phyloP scores from a whole-genome alignment of 2,888 invertebrate genomes.

The Lasioglossum oenotherae region DNA sequence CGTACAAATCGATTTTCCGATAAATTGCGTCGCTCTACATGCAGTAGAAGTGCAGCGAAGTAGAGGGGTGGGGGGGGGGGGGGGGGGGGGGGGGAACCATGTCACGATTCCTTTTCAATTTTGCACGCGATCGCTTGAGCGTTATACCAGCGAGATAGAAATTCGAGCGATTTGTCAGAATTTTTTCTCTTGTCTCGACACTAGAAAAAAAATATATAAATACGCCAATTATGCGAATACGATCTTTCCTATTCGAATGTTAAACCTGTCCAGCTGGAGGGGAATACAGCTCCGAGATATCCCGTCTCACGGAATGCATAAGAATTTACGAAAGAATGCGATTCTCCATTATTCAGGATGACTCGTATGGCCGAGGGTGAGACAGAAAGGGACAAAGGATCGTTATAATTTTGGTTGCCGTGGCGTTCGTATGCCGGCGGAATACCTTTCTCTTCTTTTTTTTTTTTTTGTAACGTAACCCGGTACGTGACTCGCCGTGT shows the following conservation, averaged over 20 bases:
- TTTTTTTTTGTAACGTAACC: slow-evolving; percentile 2
- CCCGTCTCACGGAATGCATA: slow-evolving; percentile 78
- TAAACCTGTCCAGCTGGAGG: neutral
- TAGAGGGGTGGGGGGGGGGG: neutral
- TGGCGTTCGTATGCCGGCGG: slow-evolving; percentile 67
- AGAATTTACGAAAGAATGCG: slow-evolving; percentile 81
- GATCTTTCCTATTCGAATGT: neutral
- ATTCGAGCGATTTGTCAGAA: neutral
- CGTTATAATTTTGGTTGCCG: slow-evolving; percentile 79
- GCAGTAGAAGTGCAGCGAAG: neutral
- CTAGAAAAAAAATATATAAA: neutral
- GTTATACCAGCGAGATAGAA: too few species aligned
- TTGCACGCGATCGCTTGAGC: neutral
- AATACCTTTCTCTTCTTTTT: slow-evolving; percentile 43
- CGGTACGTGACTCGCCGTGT: slow-evolving; percentile 40
- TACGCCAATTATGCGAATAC: neutral
- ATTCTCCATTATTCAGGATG: slow-evolving; percentile 80
- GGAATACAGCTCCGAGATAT: slow-evolving; percentile 65
- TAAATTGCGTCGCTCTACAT: neutral
- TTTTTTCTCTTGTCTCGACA: neutral
- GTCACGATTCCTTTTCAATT: slow-evolving; percentile 1
- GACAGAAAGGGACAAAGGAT: slow-evolving; percentile 73
- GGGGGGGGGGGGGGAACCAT: neutral
- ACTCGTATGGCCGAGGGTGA: slow-evolving; percentile 62
- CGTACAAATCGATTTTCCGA: neutral